phyloP scores from a whole-genome alignment of 2,888 invertebrate species.

The Bhutanitis thaidina region DNA sequence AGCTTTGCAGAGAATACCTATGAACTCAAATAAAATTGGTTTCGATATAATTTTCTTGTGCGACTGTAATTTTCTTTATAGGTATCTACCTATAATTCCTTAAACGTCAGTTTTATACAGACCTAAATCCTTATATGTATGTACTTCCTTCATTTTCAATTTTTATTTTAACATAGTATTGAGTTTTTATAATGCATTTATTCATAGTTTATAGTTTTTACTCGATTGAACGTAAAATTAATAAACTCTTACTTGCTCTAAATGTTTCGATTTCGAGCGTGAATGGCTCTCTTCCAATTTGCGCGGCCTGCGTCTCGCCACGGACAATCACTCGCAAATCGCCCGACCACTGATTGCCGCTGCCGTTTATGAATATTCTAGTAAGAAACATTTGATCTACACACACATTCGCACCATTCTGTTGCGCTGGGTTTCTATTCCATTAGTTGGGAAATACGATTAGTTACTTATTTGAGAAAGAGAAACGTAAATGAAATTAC shows the following conservation, averaged over 20 bases:
- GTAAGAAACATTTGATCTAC: slow-evolving; percentile 22
- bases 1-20: slow-evolving; percentile 56
- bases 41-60: slow-evolving; percentile 68
- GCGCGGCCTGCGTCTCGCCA: slow-evolving; percentile 60
- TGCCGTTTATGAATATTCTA: slow-evolving; percentile 74
- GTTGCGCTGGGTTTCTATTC: background rate
- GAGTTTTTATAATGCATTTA: too few relatives aligned
- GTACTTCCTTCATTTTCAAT: too few relatives aligned
- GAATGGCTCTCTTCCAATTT: slow-evolving; percentile 59
- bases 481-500: too few relatives aligned
- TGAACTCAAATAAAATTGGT: slow-evolving; percentile 71
- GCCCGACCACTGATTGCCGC: slow-evolving; percentile 66
- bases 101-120: too few relatives aligned
- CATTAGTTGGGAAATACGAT: too few relatives aligned
- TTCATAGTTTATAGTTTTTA: too few relatives aligned
- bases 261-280: slow-evolving; percentile 53
- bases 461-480: too few relatives aligned
- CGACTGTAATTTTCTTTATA: slow-evolving; percentile 67
- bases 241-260: slow-evolving; percentile 38
- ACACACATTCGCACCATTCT: background rate
- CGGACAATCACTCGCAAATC: slow-evolving; percentile 75
- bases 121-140: too few relatives aligned
- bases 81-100: slow-evolving; percentile 25
- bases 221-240: too few relatives aligned
- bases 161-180: too few relatives aligned